These are phyloP conservation scores for Cataglyphis albicans DNA, from an alignment of 2,888 invertebrate genomes.

Conservation along the genomic window DNA sequence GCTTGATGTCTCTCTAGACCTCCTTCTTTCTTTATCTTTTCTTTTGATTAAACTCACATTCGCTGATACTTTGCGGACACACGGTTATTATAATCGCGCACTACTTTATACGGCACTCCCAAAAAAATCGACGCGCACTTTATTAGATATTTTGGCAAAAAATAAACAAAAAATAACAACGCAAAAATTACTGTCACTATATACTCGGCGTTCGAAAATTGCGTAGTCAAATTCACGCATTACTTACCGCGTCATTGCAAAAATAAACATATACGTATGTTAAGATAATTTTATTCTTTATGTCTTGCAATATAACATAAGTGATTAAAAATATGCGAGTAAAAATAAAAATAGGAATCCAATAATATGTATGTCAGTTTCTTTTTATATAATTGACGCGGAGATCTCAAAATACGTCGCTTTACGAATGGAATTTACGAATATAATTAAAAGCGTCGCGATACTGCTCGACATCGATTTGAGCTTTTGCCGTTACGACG, in stretches of 20 bases:
- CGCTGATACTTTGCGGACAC: background rate
- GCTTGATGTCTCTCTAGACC: background rate
- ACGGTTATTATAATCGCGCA: background rate
- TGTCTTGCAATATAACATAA: background rate
- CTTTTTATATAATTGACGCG: background rate
- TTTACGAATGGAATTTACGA: background rate
- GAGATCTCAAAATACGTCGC: background rate
- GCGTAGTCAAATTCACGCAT: background rate
- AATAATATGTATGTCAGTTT: background rate
- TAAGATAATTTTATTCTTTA: background rate
- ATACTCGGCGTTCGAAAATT: background rate
- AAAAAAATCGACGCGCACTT: background rate
- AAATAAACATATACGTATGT: background rate
- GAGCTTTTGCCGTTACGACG: background rate
- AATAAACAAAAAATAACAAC: background rate
- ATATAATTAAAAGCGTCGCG: background rate
- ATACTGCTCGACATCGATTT: background rate
- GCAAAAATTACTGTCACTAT: background rate
- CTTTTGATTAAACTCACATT: background rate
- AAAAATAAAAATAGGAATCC: background rate
- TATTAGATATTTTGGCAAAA: background rate
- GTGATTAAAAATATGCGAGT: background rate
- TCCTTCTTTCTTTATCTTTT: background rate
- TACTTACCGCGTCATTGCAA: background rate
- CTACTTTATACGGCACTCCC: background rate